These are phyloP conservation scores for Anthoscopus minutus DNA, from an alignment of 2,113 vertebrate species.

Conservation along the genomic window DNA sequence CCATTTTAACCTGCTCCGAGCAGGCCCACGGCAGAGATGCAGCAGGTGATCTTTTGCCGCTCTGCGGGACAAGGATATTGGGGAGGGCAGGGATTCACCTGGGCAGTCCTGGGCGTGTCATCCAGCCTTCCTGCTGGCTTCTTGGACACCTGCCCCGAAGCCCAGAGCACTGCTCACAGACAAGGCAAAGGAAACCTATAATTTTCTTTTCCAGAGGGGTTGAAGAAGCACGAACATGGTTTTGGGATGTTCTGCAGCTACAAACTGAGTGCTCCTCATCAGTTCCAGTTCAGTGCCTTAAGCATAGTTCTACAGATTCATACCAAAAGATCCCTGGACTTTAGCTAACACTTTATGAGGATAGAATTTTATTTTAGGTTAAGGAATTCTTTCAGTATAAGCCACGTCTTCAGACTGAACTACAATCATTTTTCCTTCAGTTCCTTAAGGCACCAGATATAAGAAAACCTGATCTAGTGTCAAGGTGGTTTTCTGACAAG, in stretches of 20 bases:
- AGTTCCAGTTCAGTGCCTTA: not conserved
- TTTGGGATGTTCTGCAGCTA: not conserved
- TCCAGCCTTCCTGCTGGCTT: not conserved
- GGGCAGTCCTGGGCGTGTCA: not conserved
- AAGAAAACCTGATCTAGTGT: not conserved
- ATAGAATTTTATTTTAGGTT: not conserved
- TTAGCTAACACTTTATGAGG: not conserved
- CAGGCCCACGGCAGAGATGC: not conserved
- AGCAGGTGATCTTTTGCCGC: not conserved
- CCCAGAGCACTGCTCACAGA: not conserved
- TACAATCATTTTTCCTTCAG: not conserved
- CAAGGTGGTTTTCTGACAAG: not conserved
- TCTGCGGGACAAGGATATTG: not conserved
- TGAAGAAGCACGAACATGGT: accelerated
- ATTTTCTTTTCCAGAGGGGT: not conserved
- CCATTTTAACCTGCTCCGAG: not conserved
- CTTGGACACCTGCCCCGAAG: not conserved
- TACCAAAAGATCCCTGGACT: not conserved
- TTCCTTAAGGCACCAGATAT: not conserved
- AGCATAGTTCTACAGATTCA: not conserved
- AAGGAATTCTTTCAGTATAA: not conserved
- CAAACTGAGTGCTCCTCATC: not conserved
- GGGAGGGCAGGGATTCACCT: not conserved
- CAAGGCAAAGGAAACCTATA: not conserved
- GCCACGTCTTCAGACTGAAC: not conserved